Percentiles rank a stretch among this genome's conserved stretches.
Evolutionary conservation across 2,113 vertebrate species (phyloP).

Genomic region (Stictonetta naevosa): DNA sequence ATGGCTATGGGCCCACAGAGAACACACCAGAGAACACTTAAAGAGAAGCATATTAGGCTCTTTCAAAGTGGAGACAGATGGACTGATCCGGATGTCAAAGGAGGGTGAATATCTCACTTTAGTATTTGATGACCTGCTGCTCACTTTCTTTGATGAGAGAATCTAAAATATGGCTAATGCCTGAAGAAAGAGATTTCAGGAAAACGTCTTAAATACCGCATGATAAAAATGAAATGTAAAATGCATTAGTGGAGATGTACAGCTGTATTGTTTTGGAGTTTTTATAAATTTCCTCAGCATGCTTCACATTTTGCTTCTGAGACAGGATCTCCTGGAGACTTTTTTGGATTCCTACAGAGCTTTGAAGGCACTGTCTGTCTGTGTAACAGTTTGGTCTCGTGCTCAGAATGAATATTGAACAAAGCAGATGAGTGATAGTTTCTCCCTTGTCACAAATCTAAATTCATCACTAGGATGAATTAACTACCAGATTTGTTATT

Average conservation of each 20-base stretch:
- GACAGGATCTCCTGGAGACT: slow-evolving; percentile 57
- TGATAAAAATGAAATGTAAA: slow-evolving; percentile 39
- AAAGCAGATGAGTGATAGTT: slow-evolving; percentile 65
- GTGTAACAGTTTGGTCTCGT: slow-evolving; percentile 65
- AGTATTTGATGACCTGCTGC: slow-evolving; percentile 73
- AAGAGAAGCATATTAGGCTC: slow-evolving; percentile 70
- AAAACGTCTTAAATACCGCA: slow-evolving; percentile 27
- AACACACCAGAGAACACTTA: slow-evolving; percentile 67
- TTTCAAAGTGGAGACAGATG: slow-evolving; percentile 71
- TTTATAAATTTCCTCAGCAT: slow-evolving; percentile 53
- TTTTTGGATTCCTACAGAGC: slow-evolving; percentile 64
- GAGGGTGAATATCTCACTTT: slow-evolving; percentile 70
- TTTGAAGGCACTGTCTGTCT: slow-evolving; percentile 68
- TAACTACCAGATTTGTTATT: slow-evolving; percentile 53
- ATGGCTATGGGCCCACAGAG: slow-evolving; percentile 68
- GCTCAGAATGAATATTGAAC: slow-evolving; percentile 69
- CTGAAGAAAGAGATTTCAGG: slow-evolving; percentile 48
- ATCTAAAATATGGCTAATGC: slow-evolving; percentile 61
- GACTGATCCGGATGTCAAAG: slow-evolving; percentile 70
- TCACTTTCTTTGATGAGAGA: slow-evolving; percentile 67
- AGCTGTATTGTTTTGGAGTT: slow-evolving; percentile 29
- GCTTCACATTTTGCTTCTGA: slow-evolving; percentile 51
- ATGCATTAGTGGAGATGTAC: slow-evolving; percentile 39
- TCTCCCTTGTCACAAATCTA: slow-evolving; percentile 52
- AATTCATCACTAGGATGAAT: slow-evolving; percentile 52